phyloP scores from a whole-genome alignment of 2,113 vertebrate species.

The Pseudopipra pipra region DNA sequence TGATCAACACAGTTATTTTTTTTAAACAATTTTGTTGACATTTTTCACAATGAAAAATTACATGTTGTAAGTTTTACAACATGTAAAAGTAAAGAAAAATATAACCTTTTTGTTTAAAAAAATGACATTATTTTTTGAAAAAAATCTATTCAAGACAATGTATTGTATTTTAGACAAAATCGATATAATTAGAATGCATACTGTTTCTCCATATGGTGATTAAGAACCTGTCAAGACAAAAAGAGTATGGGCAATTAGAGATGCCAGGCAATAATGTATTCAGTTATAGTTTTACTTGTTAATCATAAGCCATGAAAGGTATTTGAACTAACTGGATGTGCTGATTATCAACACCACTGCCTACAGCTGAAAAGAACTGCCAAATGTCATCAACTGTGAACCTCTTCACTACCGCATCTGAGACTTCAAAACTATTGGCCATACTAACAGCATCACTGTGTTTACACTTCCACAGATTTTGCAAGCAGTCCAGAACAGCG shows the following conservation, averaged over 20 bases:
- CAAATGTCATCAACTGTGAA: conserved; percentile 31
- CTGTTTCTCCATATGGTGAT: not conserved
- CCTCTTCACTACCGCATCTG: not conserved
- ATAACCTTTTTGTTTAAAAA: not conserved
- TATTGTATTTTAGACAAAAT: not conserved
- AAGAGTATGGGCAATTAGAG: not conserved
- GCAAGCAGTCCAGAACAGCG: too few relatives aligned
- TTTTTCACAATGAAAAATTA: not conserved
- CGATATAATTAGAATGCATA: not conserved
- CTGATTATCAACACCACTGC: conserved; percentile 46
- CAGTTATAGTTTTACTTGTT: conserved; percentile 33
- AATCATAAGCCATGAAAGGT: conserved; percentile 34
- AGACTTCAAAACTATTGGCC: conserved; percentile 32
- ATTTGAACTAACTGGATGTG: conserved; percentile 35
- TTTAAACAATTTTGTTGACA: not conserved
- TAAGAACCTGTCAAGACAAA: not conserved
- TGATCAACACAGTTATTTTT: not conserved
- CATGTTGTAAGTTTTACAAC: not conserved
- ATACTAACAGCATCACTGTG: conserved; percentile 4
- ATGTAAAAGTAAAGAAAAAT: not conserved
- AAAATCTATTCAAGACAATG: not conserved
- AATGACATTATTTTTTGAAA: not conserved
- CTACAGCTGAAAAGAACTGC: conserved; percentile 48
- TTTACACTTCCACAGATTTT: too few relatives aligned
- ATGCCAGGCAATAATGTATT: conserved; percentile 14